A percentile compares a stretch with the other conserved stretches of the same genome.
phyloP scores from a whole-genome alignment of 2,797 vertebrate genomes.

The Melanogrammus aeglefinus region DNA sequence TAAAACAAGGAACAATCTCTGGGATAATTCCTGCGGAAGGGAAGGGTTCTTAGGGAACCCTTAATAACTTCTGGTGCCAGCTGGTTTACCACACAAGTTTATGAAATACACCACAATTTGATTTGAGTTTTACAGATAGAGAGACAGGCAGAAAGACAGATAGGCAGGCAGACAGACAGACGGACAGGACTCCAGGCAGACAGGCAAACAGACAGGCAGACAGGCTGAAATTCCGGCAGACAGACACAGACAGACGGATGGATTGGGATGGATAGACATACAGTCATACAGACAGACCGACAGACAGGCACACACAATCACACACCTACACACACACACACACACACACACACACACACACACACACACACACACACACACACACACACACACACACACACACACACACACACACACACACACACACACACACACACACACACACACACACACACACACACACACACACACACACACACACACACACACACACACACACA shows the following conservation, averaged over 20 bases:
- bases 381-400: too few species aligned
- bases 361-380: too few species aligned
- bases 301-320: not conserved
- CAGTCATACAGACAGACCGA: not conserved
- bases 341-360: too few species aligned
- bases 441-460: too few species aligned
- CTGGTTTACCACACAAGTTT: conserved; percentile 26
- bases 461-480: too few species aligned
- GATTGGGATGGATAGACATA: too few species aligned
- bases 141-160: not conserved
- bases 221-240: too few species aligned
- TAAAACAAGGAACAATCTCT: conserved; percentile 30
- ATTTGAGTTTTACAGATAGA: not conserved
- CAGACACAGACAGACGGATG: not conserved
- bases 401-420: too few species aligned
- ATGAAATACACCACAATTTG: not conserved
- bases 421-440: not conserved
- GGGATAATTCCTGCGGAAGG: conserved; percentile 49
- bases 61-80: conserved; percentile 49
- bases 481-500: too few species aligned
- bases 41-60: conserved; percentile 32
- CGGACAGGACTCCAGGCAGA: too few species aligned
- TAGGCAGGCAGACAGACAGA: too few species aligned
- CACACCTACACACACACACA: too few species aligned
- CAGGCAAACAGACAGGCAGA: not conserved